These are phyloP conservation scores for Cirrhinus molitorella DNA, from an alignment of 2,797 vertebrate species.

Conservation along the genomic window DNA sequence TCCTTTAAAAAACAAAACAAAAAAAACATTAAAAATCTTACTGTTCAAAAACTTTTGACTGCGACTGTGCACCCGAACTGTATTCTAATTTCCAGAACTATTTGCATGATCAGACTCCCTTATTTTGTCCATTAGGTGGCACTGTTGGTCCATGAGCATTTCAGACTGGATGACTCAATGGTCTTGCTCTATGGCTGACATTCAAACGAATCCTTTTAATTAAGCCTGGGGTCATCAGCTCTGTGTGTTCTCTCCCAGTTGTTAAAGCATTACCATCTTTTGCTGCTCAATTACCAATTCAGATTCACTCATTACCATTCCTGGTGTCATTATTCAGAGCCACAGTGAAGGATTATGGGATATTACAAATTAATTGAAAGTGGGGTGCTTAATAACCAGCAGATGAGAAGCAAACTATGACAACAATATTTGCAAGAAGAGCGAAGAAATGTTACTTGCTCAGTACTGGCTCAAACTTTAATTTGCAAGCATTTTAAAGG, in stretches of 20 bases:
- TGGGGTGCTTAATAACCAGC: conserved; percentile 40
- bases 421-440: conserved; percentile 8
- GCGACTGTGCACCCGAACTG: neutral
- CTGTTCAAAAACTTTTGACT: too few relatives aligned
- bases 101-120: neutral
- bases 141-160: conserved; percentile 47
- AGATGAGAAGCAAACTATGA: conserved; percentile 31
- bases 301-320: conserved; percentile 57
- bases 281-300: conserved; percentile 56
- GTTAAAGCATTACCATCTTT: conserved; percentile 61
- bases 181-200: conserved; percentile 3
- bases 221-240: conserved; percentile 43
- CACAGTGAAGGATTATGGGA: conserved; percentile 61
- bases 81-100: neutral
- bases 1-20: too few relatives aligned
- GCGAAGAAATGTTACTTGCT: neutral
- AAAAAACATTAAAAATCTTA: neutral
- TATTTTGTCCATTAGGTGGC: conserved; percentile 61
- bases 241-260: conserved; percentile 35
- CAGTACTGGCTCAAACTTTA: conserved; percentile 1
- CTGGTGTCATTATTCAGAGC: conserved; percentile 52
- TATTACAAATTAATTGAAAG: conserved; percentile 36
- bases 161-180: neutral
- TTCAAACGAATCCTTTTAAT: conserved; percentile 47
- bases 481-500: neutral